A percentile compares a stretch with the other conserved stretches of the same genome.
Evolutionary conservation across 2,888 invertebrate genomes (phyloP).

Genomic region (Shargacucullia verbasci): DNA sequence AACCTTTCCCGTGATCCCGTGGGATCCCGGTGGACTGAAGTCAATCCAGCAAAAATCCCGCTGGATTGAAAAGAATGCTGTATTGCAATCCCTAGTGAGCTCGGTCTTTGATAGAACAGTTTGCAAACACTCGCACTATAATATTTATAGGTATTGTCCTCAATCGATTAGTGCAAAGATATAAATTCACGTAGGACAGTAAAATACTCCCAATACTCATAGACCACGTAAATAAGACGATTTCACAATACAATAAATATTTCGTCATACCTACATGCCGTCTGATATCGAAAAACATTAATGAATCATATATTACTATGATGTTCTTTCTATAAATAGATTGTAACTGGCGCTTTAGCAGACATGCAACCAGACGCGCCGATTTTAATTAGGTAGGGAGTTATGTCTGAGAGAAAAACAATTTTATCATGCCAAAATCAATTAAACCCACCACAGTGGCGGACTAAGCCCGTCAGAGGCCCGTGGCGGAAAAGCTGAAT

Average conservation of each 20-base stretch:
- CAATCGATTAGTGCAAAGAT: too few species aligned
- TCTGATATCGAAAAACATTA: slow-evolving; percentile 5
- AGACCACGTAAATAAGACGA: slow-evolving; percentile 3
- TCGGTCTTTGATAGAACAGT: too few species aligned
- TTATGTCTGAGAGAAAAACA: not conserved
- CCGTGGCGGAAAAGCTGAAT: too few species aligned
- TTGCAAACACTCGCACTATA: too few species aligned
- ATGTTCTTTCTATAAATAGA: slow-evolving; percentile 28
- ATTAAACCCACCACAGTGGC: not conserved
- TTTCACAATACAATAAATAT: slow-evolving; percentile 27
- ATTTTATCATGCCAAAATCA: not conserved
- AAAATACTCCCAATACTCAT: not conserved
- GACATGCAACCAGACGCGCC: slow-evolving; percentile 17
- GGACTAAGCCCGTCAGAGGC: too few species aligned
- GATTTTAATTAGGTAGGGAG: slow-evolving; percentile 6
- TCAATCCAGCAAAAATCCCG: too few species aligned
- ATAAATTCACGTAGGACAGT: too few species aligned
- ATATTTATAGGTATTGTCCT: too few species aligned
- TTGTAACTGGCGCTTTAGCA: slow-evolving; percentile 28
- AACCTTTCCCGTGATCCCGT: too few species aligned
- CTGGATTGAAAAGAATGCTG: too few species aligned
- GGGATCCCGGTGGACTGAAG: too few species aligned
- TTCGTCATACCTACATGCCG: slow-evolving; percentile 28
- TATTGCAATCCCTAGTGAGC: too few species aligned
- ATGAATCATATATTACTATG: slow-evolving; percentile 6